Conservation (phyloP, 2,797 vertebrate species). For the Dendrocincla tyrannina region DNA sequence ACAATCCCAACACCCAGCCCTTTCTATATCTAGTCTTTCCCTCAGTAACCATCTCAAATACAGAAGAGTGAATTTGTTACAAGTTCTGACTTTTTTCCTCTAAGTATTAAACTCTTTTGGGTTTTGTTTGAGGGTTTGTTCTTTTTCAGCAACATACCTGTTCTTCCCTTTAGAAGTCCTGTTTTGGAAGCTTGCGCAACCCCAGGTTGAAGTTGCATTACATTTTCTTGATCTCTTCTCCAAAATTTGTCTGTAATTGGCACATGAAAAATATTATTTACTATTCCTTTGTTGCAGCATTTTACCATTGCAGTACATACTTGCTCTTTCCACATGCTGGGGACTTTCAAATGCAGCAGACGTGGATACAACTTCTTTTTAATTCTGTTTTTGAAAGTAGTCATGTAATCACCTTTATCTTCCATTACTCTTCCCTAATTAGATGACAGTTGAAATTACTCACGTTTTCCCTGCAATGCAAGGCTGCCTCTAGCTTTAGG, state of each 20-base stretch:
- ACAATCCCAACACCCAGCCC: neutral
- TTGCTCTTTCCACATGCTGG: neutral
- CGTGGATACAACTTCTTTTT: neutral
- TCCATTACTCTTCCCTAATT: constrained; percentile 7
- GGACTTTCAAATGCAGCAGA: neutral
- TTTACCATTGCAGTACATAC: neutral
- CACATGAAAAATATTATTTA: neutral
- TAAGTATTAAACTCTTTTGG: neutral
- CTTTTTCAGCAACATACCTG: neutral
- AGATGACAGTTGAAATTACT: neutral
- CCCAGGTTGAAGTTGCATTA: neutral
- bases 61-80: neutral
- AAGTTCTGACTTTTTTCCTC: neutral
- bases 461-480: neutral
- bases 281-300: neutral
- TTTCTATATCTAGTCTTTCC: neutral
- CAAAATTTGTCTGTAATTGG: neutral
- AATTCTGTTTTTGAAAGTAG: neutral
- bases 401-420: neutral
- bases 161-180: neutral
- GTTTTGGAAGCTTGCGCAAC: neutral
- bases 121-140: neutral
- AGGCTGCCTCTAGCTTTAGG: neutral
- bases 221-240: neutral
- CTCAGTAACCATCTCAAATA: neutral